Base-by-base conservation (phyloP, 2,113 vertebrate genomes). In the Lepisosteus osseus region DNA sequence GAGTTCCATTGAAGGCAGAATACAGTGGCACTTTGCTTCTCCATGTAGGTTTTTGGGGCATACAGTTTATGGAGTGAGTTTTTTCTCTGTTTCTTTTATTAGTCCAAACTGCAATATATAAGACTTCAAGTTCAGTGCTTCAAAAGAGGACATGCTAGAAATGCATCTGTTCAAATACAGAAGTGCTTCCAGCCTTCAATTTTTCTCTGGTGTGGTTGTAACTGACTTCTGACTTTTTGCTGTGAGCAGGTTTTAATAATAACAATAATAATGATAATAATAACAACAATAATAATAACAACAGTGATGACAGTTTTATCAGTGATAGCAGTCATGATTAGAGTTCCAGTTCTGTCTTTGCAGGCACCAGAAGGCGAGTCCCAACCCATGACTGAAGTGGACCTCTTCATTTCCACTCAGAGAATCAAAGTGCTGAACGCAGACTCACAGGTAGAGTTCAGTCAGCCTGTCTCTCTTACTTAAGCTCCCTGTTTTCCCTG, bases 361-460 rank as follows among this genome's bases (percentile, higher is more conserved):
- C 75, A 98, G 97, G 93, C 92, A 68, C 88, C 95, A 54, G 96
- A 98, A 84, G 94, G 93, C 0, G 96, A 95, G 78, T 90, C 94
- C 74, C 95, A 97, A 65, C 94, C 95, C 13, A 94, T 96, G 95
- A 98, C 95, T 0, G 96, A 99, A 82, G 97, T 99, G 83, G 97
- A 99, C 76, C 95, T 99, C 82, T 99, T 99, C 89, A 99, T 99
- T 83, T 99, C 96, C 57, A 99, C 96, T 2, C 95, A 98, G 85
- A 95, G 96, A 86, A 97, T 99, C 80, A 98, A 99, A 95, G 95
- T 99, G 3, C 86, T 99, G 79, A 99, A 97, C 61, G 95, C 96
- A 2, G 95, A 99, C 80, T 95, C 96, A 2, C 97, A 99, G 97
- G 97, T 99, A 94, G 13, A 11, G 15, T 5, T 6, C 3, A 61